Base-by-base conservation (phyloP, 2,797 vertebrate genomes). In the Gymnoscopelus braueri region DNA sequence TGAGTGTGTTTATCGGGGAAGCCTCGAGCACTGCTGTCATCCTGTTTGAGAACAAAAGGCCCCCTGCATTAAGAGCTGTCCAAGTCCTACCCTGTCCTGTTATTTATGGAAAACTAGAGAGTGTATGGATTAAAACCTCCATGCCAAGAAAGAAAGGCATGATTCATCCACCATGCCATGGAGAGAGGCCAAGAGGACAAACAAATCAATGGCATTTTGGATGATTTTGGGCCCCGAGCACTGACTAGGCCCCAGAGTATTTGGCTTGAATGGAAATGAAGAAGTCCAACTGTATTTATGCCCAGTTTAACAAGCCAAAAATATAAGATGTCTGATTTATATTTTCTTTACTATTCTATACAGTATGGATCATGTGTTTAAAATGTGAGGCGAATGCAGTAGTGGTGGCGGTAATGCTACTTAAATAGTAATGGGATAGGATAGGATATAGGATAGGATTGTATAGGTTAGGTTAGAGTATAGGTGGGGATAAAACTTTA, bases 161-260 rank as follows among this genome's bases (percentile, higher is more conserved):
- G 89, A 91, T 88, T 91, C 88, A 90, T 86, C 85, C 82, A 81
- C 79, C 75, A 77, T 86, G 83, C 75, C 75, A 62, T 80, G 83
- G 82, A 90, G 77, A 83, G 72, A 63, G 73, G 87, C 88, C 88
- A 89, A 90, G 39, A 90, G 82, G 89, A 90, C 84, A 84, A 88
- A 81, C 84, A 87, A 87, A 91, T 91, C 89, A 89, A 91, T 88
- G 88, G 82, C 85, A 81, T 86, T 89, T 88, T 81, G 88, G 83
- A 87, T 89, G 81, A 88, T 87, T 84, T 87, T 85, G 79, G 85
- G 83, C 85, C 87, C 63, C 49, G 2, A 82, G 88, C 86, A 72
- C 63, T 78, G 78, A 85, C 82, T 44, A 71, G 84, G 82, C 85
- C 88, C 74, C 1, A 49, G 63, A 83, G 84, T 77, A 71, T 79